Base-by-base conservation (phyloP, 2,113 vertebrate genomes). In the Machaerirhynchus nigripectus region DNA sequence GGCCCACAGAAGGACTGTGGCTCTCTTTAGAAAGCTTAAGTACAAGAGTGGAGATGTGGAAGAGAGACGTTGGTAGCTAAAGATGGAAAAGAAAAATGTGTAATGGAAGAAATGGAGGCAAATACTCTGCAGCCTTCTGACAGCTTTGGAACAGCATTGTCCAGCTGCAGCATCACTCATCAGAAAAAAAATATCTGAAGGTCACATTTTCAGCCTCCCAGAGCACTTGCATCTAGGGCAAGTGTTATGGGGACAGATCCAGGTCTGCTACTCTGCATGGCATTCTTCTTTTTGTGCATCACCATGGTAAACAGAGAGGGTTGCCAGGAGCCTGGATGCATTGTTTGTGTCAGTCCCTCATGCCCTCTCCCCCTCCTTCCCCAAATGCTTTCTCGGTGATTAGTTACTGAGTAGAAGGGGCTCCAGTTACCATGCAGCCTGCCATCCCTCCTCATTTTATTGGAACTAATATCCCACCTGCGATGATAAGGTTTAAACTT, bases 381-480 rank as follows among this genome's bases (percentile, higher is more conserved):
- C 75, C 91, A 93, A 95, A 96, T 88, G 97, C 97, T 97, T 95
- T 97, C 91, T 97, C 94, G 1, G 81, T 96, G 96, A 97, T 97
- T 97, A 97, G 92, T 96, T 97, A 95, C 95, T 78, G 91, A 93
- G 91, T 89, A 42, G 70, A 90, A 92, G 90, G 67, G 93, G 90
- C 92, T 97, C 95, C 78, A 95, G 94, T 97, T 97, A 97, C 97
- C 94, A 85, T 2, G 50, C 91, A 89, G 89, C 93, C 79, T 96
- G 93, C 95, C 87, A 90, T 90, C 94, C 69, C 90, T 83, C 86
- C 88, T 87, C 78, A 52, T 94, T 91, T 97, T 87, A 92, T 91
- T 91, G 92, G 93, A 95, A 97, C 91, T 96, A 96, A 97, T 96
- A 96, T 96, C 96, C 96, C 89, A 97, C 96, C 96, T 93, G 96